A percentile compares a stretch with the other conserved stretches of the same genome.
phyloP scores from a whole-genome alignment of 2,113 vertebrate genomes.

The Rhinolophus sinicus region DNA sequence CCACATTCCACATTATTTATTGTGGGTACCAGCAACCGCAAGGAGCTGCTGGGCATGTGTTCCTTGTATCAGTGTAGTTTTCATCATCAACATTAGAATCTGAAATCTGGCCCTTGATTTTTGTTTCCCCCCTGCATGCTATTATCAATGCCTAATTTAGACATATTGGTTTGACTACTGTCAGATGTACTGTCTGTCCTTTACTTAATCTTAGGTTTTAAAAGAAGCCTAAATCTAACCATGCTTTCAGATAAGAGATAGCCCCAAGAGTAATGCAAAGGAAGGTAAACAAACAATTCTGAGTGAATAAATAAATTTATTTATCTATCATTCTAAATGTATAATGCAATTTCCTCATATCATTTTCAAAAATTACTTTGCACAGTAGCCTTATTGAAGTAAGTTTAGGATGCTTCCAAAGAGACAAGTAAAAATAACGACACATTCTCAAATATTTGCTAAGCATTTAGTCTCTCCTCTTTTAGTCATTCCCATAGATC shows the following conservation, averaged over 20 bases:
- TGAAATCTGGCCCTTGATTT: background rate
- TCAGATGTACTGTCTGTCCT: background rate
- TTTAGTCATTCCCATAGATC: background rate
- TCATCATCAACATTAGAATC: background rate
- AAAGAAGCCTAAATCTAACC: background rate
- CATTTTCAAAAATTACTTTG: background rate
- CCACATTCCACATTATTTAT: background rate
- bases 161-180: background rate
- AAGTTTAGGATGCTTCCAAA: background rate
- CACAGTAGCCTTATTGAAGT: background rate
- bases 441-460: background rate
- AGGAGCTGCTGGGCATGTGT: background rate
- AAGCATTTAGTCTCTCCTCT: conserved; percentile 8
- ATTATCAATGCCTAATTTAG: background rate
- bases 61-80: background rate
- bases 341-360: background rate
- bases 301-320: background rate
- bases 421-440: background rate
- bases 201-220: background rate
- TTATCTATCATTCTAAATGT: background rate
- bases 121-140: rapidly evolving
- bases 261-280: background rate
- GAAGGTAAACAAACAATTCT: background rate
- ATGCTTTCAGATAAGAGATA: background rate
- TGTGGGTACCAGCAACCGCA: background rate